phyloP scores from a whole-genome alignment of 2,113 vertebrate species.

The Syrrhaptes paradoxus region DNA sequence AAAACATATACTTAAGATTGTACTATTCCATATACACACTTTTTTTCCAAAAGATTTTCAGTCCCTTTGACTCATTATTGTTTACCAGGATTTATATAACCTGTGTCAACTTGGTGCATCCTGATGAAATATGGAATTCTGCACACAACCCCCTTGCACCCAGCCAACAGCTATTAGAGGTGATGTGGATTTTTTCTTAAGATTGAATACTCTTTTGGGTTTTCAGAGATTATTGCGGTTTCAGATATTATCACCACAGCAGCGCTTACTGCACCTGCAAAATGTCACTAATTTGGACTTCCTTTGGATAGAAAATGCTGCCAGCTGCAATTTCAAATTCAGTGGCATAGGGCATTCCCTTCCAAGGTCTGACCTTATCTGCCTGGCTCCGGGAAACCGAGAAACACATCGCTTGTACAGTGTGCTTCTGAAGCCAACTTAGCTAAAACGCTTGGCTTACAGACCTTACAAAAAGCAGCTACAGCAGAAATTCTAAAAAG shows the following conservation, averaged over 20 bases:
- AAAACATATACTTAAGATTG: neutral
- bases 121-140: constrained; percentile 7
- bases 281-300: constrained; percentile 20
- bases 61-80: constrained; percentile 15
- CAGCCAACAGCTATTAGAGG: constrained; percentile 42
- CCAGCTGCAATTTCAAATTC: constrained; percentile 34
- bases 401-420: neutral
- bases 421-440: constrained; percentile 4
- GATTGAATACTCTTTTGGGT: constrained; percentile 14
- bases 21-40: constrained; percentile 17
- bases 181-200: neutral
- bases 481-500: constrained; percentile 29
- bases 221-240: neutral
- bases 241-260: constrained; percentile 5
- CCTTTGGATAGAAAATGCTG: constrained; percentile 4
- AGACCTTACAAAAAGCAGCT: constrained; percentile 16
- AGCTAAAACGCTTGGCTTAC: constrained; percentile 7
- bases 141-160: neutral
- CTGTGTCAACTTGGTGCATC: neutral
- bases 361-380: constrained; percentile 20
- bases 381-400: neutral
- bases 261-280: constrained; percentile 26
- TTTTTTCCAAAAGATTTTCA: constrained; percentile 38
- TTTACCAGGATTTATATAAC: constrained; percentile 24
- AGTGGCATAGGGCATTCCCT: neutral